Base-by-base conservation (phyloP, 2,113 vertebrate genomes). In the Ranitomeya imitator region DNA sequence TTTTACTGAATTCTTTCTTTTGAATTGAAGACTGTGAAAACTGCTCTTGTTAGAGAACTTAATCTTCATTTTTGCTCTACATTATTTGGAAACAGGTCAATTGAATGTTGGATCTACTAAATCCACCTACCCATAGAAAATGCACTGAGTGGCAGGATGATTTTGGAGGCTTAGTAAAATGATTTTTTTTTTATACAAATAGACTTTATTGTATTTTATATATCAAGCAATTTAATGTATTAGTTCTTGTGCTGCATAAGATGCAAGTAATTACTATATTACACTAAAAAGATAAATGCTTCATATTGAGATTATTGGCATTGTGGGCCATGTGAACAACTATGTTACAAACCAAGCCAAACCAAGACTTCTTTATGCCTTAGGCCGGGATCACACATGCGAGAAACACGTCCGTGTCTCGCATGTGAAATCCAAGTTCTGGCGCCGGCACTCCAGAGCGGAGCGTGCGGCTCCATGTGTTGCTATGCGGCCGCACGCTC, bases 11-110 rank as follows among this genome's bases (percentile, higher is more conserved):
- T 94, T 94, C 94, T 93, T 95, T 93, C 95, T 94, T 97, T 97
- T 97, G 95, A 97, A 95, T 89, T 91, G 91, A 91, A 92, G 92
- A 93, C 95, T 95, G 93, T 96, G 95, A 97, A 97, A 97, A 97
- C 95, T 95, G 93, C 93, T 96, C 95, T 97, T 97, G 96, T 97
- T 97, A 95, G 92, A 95, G 92, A 94, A 95, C 95, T 96, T 97
- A 94, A 96, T 96, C 95, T 96, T 96, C 93, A 95, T 95, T 96
- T 96, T 95, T 93, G 90, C 92, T 93, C 92, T 92, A 95, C 92
- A 96, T 97, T 97, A 97, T 98, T 97, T 97, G 95, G 95, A 97
- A 98, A 97, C 96, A 97, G 95, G 95, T 97, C 96, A 97, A 95
- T 96, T 96, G 94, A 95, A 94, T 96, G 94, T 94, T 95, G 92